Evolutionary conservation across 2,797 vertebrate genomes (phyloP).

Genomic region (Sebastes iracundus): DNA sequence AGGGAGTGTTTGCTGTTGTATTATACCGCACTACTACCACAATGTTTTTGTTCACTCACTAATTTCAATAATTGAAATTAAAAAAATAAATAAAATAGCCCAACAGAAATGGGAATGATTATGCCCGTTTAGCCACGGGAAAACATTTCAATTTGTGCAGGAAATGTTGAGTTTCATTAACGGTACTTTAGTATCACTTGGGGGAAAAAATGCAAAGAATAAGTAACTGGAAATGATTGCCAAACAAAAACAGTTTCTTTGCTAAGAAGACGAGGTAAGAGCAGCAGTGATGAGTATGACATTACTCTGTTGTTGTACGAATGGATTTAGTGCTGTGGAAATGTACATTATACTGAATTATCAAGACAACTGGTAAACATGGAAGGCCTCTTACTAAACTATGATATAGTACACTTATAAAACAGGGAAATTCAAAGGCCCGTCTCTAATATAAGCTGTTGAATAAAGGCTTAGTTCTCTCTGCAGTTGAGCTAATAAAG

Average conservation of each 20-base stretch:
- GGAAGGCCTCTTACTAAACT: not conserved
- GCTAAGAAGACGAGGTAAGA: not conserved
- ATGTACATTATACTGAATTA: not conserved
- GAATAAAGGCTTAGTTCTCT: not conserved
- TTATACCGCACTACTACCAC: too few species aligned
- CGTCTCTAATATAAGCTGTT: not conserved
- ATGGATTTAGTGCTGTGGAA: not conserved
- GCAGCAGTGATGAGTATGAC: not conserved
- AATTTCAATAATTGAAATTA: too few species aligned
- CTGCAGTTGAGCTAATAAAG: not conserved
- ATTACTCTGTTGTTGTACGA: not conserved
- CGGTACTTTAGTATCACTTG: not conserved
- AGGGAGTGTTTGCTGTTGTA: too few species aligned
- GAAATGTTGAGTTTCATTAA: too few species aligned
- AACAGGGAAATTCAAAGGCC: not conserved
- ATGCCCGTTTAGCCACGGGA: too few species aligned
- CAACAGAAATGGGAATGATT: too few species aligned
- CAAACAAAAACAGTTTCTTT: too few species aligned
- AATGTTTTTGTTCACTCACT: too few species aligned
- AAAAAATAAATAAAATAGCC: too few species aligned
- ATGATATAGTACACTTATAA: not conserved
- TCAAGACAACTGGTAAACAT: not conserved
- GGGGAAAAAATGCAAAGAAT: too few species aligned
- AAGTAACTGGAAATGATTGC: too few species aligned
- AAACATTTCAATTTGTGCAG: too few species aligned